Conservation (phyloP, 2,888 invertebrate genomes). For the Drosophila colorata region DNA sequence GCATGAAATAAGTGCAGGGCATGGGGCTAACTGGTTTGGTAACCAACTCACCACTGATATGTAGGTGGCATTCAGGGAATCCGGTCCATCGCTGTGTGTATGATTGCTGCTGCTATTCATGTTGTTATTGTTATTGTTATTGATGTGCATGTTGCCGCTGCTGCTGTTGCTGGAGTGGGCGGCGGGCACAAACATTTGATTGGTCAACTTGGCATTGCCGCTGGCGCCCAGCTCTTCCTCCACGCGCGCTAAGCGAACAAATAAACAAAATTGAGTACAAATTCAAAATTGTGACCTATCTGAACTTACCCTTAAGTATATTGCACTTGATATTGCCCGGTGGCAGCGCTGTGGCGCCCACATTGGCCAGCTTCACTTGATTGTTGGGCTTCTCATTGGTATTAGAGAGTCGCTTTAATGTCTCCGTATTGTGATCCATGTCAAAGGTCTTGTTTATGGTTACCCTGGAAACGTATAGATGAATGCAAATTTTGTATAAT, state of each 20-base stretch:
- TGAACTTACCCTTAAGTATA: slow-evolving; percentile 92
- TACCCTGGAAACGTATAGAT: slow-evolving; percentile 73
- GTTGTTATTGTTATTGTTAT: slow-evolving; percentile 57
- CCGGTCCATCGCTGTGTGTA: slow-evolving; percentile 83
- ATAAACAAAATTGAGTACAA: background rate
- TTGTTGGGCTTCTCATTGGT: slow-evolving; percentile 89
- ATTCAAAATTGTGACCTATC: no score
- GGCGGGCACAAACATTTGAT: slow-evolving; percentile 87
- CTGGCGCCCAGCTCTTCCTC: slow-evolving; percentile 87
- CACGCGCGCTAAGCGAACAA: slow-evolving; percentile 87
- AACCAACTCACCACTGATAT: slow-evolving; percentile 90
- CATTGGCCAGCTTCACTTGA: slow-evolving; percentile 88
- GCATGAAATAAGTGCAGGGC: slow-evolving; percentile 69
- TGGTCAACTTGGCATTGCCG: slow-evolving; percentile 86
- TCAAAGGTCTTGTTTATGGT: slow-evolving; percentile 85
- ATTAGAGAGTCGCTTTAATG: slow-evolving; percentile 88
- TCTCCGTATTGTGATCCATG: slow-evolving; percentile 88
- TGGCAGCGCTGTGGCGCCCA: slow-evolving; percentile 89
- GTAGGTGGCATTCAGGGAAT: slow-evolving; percentile 88
- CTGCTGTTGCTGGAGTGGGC: slow-evolving; percentile 79
- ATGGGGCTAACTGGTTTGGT: slow-evolving; percentile 66
- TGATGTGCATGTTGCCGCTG: slow-evolving; percentile 51
- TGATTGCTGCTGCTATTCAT: slow-evolving; percentile 51
- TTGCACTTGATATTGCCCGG: slow-evolving; percentile 97
- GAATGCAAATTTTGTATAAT: background rate